Evolutionary conservation across 2,113 vertebrate genomes (phyloP).

Genomic region (Aptenodytes patagonicus): DNA sequence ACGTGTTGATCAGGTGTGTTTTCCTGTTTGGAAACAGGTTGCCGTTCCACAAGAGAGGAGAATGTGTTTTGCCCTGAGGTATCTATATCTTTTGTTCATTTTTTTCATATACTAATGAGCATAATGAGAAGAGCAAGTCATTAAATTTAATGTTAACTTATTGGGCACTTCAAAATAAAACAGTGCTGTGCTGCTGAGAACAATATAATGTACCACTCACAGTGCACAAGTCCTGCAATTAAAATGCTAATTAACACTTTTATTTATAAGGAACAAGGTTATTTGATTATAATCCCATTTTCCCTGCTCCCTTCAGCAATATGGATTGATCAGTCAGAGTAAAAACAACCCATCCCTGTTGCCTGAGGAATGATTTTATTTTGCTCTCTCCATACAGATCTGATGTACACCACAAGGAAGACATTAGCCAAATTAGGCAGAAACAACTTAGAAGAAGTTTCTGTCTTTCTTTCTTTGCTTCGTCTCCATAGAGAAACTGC

Average conservation of each 20-base stretch:
- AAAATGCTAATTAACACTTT: constrained; percentile 53
- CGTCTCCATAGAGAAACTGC: background rate
- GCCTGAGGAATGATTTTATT: constrained; percentile 22
- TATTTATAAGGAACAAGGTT: constrained; percentile 28
- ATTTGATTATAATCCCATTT: constrained; percentile 51
- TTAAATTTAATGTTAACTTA: constrained; percentile 10
- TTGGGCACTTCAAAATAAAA: constrained; percentile 4
- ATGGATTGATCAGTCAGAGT: background rate
- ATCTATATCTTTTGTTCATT: background rate
- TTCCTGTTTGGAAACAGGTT: background rate
- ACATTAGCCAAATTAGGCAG: background rate
- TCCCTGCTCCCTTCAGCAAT: background rate
- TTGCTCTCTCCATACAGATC: background rate
- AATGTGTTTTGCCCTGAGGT: background rate
- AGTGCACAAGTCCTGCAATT: background rate
- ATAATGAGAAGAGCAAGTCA: background rate
- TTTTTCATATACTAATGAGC: background rate
- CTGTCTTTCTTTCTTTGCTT: background rate
- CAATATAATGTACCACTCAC: background rate
- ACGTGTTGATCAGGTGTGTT: too few species aligned
- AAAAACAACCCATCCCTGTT: background rate
- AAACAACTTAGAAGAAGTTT: background rate
- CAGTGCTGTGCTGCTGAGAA: background rate
- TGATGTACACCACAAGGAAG: background rate
- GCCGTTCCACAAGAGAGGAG: background rate